A percentile compares a stretch with the other conserved stretches of the same genome.
phyloP scores from a whole-genome alignment of 2,888 invertebrate species.

The Rhopalosiphum nymphaeae region DNA sequence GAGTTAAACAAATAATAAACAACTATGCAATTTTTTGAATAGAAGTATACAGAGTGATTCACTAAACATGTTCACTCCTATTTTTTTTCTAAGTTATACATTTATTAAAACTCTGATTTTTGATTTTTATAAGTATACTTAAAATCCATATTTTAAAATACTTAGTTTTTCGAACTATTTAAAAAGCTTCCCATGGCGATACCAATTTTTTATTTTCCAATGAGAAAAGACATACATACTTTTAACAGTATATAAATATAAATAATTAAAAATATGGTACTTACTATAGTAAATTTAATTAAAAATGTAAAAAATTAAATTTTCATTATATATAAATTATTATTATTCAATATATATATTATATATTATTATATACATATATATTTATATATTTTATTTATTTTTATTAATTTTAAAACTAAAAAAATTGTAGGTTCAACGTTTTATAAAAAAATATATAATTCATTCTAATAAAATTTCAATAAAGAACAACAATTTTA shows the following conservation, averaged over 20 bases:
- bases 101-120: background rate
- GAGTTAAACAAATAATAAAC: slow-evolving; percentile 26
- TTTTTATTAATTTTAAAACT: background rate
- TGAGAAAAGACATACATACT: background rate
- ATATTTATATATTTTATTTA: background rate
- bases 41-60: background rate
- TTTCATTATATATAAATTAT: background rate
- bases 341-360: too few species aligned
- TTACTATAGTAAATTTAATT: background rate
- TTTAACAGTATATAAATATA: background rate
- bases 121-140: background rate
- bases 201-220: background rate
- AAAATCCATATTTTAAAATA: background rate
- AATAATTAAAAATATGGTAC: background rate
- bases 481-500: background rate
- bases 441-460: background rate
- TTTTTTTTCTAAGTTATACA: background rate
- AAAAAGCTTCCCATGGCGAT: background rate
- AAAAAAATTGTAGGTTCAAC: background rate
- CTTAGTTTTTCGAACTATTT: background rate
- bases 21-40: background rate
- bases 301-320: background rate
- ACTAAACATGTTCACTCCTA: background rate
- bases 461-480: background rate
- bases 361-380: too few species aligned